A percentile compares a stretch with the other conserved stretches of the same genome.
Conservation (phyloP, 2,888 invertebrate species). For the Ommatoiulus sabulosus region DNA sequence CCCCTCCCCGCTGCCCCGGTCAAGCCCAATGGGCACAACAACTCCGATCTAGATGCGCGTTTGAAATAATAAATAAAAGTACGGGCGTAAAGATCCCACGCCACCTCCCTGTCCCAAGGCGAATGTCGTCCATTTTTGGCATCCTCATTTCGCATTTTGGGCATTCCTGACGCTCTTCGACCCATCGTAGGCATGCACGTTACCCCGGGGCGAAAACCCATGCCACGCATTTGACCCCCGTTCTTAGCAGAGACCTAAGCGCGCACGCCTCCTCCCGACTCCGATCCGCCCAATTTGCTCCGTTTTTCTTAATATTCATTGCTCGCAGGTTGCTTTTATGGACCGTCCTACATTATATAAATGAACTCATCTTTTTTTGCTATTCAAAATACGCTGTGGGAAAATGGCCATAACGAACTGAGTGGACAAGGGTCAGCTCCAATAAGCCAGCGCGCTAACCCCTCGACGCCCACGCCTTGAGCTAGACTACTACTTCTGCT, state of each 20-base stretch:
- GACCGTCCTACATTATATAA: neutral
- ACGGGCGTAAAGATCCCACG: constrained; percentile 43
- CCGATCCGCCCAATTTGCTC: neutral
- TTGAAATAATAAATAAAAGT: constrained; percentile 47
- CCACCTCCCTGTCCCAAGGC: constrained; percentile 51
- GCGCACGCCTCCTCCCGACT: neutral
- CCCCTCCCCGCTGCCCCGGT: neutral
- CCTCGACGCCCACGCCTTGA: constrained; percentile 37
- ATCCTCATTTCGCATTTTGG: constrained; percentile 44
- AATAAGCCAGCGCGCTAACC: neutral
- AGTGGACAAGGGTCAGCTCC: neutral
- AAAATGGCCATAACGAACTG: constrained; percentile 27
- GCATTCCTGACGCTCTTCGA: constrained; percentile 44
- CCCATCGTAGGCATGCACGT: neutral
- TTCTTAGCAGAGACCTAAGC: neutral
- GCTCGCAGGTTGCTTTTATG: neutral
- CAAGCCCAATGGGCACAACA: neutral
- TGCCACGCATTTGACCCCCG: constrained; percentile 35
- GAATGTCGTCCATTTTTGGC: constrained; percentile 47
- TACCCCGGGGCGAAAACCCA: constrained; percentile 47
- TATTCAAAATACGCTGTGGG: neutral
- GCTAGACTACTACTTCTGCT: constrained; percentile 9
- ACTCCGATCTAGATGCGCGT: constrained; percentile 21
- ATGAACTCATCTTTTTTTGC: neutral
- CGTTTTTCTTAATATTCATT: neutral